Evolutionary conservation across 2,797 vertebrate genomes (phyloP).

Genomic region (Paramormyrops hopkinsi): DNA sequence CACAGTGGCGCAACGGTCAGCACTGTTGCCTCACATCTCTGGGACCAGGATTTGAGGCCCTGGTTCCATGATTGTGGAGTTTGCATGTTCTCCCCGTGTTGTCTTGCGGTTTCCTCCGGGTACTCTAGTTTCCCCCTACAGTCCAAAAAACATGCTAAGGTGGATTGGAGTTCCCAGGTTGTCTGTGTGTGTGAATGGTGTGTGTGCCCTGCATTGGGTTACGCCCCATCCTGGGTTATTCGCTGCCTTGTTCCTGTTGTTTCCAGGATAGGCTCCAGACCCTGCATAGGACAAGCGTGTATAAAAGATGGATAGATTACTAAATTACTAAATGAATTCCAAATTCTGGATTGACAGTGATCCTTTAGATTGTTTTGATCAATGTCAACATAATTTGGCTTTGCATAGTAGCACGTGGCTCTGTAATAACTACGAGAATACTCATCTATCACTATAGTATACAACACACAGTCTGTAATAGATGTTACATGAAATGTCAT

Average conservation of each 20-base stretch:
- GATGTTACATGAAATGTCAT: conserved; percentile 32
- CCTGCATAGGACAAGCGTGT: neutral
- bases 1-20: neutral
- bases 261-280: neutral
- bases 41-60: neutral
- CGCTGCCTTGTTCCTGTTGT: neutral
- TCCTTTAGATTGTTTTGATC: neutral
- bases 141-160: neutral
- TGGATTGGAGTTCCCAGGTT: neutral
- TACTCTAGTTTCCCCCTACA: neutral
- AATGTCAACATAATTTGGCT: neutral
- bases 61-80: neutral
- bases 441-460: neutral
- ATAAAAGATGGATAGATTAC: neutral
- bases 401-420: neutral
- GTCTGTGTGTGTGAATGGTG: neutral
- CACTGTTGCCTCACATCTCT: neutral
- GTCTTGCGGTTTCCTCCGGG: neutral
- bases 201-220: neutral
- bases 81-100: neutral
- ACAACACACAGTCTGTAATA: conserved; percentile 21
- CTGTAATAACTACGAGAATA: neutral
- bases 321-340: neutral
- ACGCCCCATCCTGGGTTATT: neutral
- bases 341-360: neutral